Conservation (phyloP, 2,113 vertebrate species). For the Sakesphorus luctuosus region DNA sequence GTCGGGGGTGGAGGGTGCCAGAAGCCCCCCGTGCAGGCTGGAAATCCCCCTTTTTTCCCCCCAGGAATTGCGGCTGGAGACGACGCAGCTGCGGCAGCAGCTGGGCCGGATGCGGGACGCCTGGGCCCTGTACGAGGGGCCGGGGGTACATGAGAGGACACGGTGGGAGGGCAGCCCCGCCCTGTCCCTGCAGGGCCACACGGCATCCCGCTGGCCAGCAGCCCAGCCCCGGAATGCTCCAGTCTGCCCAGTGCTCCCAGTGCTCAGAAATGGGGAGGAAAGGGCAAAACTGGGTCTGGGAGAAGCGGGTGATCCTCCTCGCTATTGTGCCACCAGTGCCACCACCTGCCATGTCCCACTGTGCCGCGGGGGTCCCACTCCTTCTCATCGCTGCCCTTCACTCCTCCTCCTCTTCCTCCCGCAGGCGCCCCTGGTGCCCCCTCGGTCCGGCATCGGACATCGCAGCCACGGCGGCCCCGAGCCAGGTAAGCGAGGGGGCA, state of each 20-base stretch:
- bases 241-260: neutral
- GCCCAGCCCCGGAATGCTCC: neutral
- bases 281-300: neutral
- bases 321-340: too few species aligned
- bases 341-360: neutral
- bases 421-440: neutral
- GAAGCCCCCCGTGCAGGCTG: neutral
- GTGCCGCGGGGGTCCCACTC: too few species aligned
- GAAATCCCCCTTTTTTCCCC: neutral
- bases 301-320: neutral
- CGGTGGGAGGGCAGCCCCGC: neutral
- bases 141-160: accelerated
- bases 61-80: neutral
- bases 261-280: neutral
- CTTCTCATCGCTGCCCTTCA: too few species aligned
- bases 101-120: neutral
- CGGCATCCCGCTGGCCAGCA: neutral
- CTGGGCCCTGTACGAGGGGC: neutral
- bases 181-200: neutral
- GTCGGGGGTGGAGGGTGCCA: too few species aligned
- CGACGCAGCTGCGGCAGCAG: neutral
- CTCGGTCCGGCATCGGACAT: accelerated
- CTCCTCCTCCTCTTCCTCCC: neutral
- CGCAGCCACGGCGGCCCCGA: accelerated
- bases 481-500: neutral